phyloP scores from a whole-genome alignment of 2,113 vertebrate species.

The Paraplagusia blochii region DNA sequence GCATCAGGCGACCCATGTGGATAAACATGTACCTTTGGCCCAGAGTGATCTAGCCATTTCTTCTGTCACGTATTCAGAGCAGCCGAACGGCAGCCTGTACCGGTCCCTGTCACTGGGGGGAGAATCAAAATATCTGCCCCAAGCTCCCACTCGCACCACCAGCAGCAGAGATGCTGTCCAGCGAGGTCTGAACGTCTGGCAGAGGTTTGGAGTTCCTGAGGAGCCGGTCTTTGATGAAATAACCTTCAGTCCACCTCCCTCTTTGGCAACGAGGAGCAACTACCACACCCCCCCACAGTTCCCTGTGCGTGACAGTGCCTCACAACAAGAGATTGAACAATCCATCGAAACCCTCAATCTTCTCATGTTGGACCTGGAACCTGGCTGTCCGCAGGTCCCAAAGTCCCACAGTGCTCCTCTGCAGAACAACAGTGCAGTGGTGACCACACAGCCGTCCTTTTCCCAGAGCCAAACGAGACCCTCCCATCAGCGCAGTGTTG shows the following conservation, averaged over 20 bases:
- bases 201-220: constrained; percentile 82
- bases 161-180: constrained; percentile 96
- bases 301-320: constrained; percentile 81
- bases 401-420: constrained; percentile 87
- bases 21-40: constrained; percentile 53
- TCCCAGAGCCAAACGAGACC: constrained; percentile 68
- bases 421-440: constrained; percentile 66
- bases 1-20: constrained; percentile 34
- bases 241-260: constrained; percentile 58
- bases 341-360: constrained; percentile 94
- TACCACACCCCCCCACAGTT: constrained; percentile 89
- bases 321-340: constrained; percentile 91
- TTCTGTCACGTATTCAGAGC: constrained; percentile 64
- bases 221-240: constrained; percentile 74
- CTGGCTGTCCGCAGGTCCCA: constrained; percentile 68
- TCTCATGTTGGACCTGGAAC: constrained; percentile 91
- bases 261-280: constrained; percentile 58
- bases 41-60: constrained; percentile 54
- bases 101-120: constrained; percentile 86
- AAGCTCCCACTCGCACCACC: constrained; percentile 85
- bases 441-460: constrained; percentile 83
- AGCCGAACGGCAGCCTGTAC: constrained; percentile 71
- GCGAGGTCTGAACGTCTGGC: constrained; percentile 92
- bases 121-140: constrained; percentile 76
- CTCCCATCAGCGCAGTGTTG: constrained; percentile 62